Base-by-base conservation (phyloP, 1,140 invertebrate species). In the Pseudomyrmex cubaensis region DNA sequence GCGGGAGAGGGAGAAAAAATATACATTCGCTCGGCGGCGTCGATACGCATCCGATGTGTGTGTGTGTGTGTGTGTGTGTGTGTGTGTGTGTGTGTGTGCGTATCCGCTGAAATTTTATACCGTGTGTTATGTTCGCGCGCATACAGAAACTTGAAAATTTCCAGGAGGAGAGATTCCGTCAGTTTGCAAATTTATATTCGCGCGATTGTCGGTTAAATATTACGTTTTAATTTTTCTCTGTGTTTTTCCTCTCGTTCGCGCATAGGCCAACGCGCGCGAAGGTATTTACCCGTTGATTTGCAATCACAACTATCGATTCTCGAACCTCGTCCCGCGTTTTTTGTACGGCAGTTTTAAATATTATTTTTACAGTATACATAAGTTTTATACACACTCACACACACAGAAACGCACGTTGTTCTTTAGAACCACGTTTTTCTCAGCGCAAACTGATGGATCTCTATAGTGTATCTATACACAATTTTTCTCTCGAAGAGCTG, bases 231-330 rank as follows among this genome's bases (percentile, higher is more conserved):
- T 80, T 80, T 80, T 80, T 80, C 66, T 35, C 76, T 35, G 35
- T 22, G 8, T 35, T 59, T n/a, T 20, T 70, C 56, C 35, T 44
- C 35, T 35, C 5, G 35, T 35, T 35, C 35, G 35, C 35, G 35
- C 35, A 35, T 35, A 35, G 35, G 35, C 35, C 5, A 35, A 35
- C 35, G 35, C 25, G 25, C 25, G 25, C 4, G 35, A 1, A 5
- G 0, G 63, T 78, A 70, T 70, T 80, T 80, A 70, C 22, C 46
- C 64, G 44, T 8, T 20, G 67, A 70, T 70, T 70, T 50, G 54
- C 66, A 80, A 80, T 80, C 76, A 80, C 66, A 80, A 80, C 66
- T 80, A 80, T 80, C 76, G 76, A 80, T 80, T 70, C 50, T 46
- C 35, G 48, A 22, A 35, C 35, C 35, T 20, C 20, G 12, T 46